Percentiles rank a stretch among this genome's conserved stretches.
phyloP scores from a whole-genome alignment of 2,888 invertebrate species.

The Thyatira batis region DNA sequence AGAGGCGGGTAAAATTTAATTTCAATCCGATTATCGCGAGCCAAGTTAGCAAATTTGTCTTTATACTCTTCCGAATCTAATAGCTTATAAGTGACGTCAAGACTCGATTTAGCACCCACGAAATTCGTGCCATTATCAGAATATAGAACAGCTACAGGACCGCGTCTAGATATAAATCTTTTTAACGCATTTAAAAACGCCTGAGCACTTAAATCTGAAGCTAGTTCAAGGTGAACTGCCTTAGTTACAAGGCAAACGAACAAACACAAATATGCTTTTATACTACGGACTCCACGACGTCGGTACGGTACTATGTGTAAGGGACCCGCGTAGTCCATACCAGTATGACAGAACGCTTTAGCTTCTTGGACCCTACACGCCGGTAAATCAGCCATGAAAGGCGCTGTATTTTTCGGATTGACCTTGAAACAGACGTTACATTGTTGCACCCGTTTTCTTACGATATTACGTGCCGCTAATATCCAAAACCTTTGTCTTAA shows the following conservation, averaged over 20 bases:
- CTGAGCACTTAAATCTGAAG: constrained; percentile 4
- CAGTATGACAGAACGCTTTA: constrained; percentile 1
- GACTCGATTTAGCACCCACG: constrained; percentile 5
- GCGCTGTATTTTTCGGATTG: neutral
- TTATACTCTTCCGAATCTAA: neutral
- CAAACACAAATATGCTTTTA: constrained; percentile 8
- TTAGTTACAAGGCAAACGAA: constrained; percentile 11
- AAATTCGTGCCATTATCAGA: constrained; percentile 14
- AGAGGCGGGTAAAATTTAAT: constrained; percentile 8
- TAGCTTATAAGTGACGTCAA: constrained; percentile 1
- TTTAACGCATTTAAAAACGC: constrained; percentile 7
- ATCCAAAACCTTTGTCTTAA: constrained; percentile 12
- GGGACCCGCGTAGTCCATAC: constrained; percentile 3
- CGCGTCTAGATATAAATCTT: constrained; percentile 13
- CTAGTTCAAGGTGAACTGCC: constrained; percentile 10
- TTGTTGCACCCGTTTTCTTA: neutral
- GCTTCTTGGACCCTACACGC: neutral
- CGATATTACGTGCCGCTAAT: neutral
- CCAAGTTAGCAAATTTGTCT: constrained; percentile 1
- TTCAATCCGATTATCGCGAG: neutral
- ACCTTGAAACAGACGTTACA: constrained; percentile 5
- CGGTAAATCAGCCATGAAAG: constrained; percentile 5
- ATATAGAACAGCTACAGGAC: neutral
- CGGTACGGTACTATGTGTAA: neutral
- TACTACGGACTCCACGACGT: neutral